Percentiles rank a stretch among this genome's conserved stretches.
phyloP scores from a whole-genome alignment of 2,888 invertebrate species.

The Corythucha ciliata region DNA sequence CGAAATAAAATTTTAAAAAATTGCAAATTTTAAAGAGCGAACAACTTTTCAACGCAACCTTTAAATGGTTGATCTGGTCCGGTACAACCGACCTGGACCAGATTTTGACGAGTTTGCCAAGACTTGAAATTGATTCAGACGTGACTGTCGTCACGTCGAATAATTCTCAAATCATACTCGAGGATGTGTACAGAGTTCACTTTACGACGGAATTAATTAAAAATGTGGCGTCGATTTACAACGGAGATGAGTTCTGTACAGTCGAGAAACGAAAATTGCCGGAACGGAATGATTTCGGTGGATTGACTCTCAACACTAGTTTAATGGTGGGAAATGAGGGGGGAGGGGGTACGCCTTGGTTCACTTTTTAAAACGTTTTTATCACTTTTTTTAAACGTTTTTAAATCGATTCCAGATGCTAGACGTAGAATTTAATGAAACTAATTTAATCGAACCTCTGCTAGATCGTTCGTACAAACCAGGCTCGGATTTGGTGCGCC shows the following conservation, averaged over 20 bases:
- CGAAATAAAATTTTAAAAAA: too few relatives aligned
- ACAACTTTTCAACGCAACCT: conserved; percentile 16
- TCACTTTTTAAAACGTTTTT: not conserved
- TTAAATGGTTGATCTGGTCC: conserved; percentile 14
- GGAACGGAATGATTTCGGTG: conserved; percentile 13
- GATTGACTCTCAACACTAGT: conserved; percentile 14
- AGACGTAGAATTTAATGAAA: conserved; percentile 23
- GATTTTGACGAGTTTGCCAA: conserved; percentile 13
- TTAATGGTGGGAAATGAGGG: conserved; percentile 14
- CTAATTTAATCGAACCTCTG: conserved; percentile 20
- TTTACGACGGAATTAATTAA: too few relatives aligned
- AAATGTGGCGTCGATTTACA: too few relatives aligned
- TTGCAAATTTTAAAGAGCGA: not conserved
- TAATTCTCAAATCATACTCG: too few relatives aligned
- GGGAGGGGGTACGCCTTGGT: too few relatives aligned
- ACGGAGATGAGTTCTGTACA: too few relatives aligned
- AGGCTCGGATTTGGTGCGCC: conserved; percentile 29
- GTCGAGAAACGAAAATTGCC: too few relatives aligned
- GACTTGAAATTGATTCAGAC: conserved; percentile 24
- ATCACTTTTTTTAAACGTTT: not conserved
- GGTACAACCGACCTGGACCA: conserved; percentile 9
- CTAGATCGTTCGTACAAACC: conserved; percentile 26
- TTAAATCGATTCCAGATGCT: conserved; percentile 19
- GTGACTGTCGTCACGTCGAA: conserved; percentile 15
- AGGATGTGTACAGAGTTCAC: conserved; percentile 18